Conservation (phyloP, 2,113 vertebrate species). For the Xenopus tropicalis region UCB_Xtro_10.0 CM004443.2:68282001-68282500, state of each 20-base stretch:
- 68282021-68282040: too few relatives aligned
- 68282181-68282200: slow-evolving; percentile 37
- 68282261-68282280: slow-evolving; percentile 33
- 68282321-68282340: slow-evolving; percentile 30
- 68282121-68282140: not conserved
- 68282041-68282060: too few relatives aligned
- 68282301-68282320: slow-evolving; percentile 35
- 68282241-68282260: slow-evolving; percentile 27
- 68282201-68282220: slow-evolving; percentile 35
- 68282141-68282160: slow-evolving; percentile 37
- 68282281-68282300: slow-evolving; percentile 36
- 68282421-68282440: too few relatives aligned
- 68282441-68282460: not conserved
- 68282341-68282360: slow-evolving; percentile 21
- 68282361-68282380: slow-evolving; percentile 2
- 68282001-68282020: too few relatives aligned
- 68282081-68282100: slow-evolving; percentile 22
- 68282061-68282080: slow-evolving; percentile 17
- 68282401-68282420: too few relatives aligned
- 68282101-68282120: slow-evolving; percentile 19
- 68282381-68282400: not conserved
- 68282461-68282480: not conserved
- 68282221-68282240: slow-evolving; percentile 41
- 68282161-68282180: slow-evolving; percentile 41
- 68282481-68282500: not conserved